Conservation (phyloP, 2,888 invertebrate species). For the Lepidocyrtoides sp. region DNA sequence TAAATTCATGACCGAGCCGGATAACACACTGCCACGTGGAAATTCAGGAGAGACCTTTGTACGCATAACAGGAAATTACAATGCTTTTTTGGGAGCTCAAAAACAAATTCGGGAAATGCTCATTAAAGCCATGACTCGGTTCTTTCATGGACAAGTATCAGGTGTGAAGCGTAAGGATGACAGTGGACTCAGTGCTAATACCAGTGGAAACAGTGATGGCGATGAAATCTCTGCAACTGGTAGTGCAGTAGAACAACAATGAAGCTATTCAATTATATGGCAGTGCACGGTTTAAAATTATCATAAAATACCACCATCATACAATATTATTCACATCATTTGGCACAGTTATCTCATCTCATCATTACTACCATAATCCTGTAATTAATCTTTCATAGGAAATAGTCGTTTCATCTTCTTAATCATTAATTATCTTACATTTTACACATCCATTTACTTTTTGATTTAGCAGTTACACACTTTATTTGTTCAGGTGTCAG, state of each 20-base stretch:
- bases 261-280: too few species aligned
- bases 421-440: too few species aligned
- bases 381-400: too few species aligned
- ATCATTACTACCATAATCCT: too few species aligned
- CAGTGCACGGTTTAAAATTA: too few species aligned
- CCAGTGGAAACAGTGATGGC: conserved; percentile 49
- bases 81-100: conserved; percentile 72
- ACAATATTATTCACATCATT: too few species aligned
- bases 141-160: conserved; percentile 51
- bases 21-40: conserved; percentile 51
- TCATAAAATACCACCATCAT: too few species aligned
- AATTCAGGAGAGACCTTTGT: conserved; percentile 68
- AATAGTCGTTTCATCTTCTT: too few species aligned
- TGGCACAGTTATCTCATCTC: too few species aligned
- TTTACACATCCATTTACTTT: too few species aligned
- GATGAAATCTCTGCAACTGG: conserved; percentile 23
- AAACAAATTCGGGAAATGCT: conserved; percentile 73
- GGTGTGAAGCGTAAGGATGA: conserved; percentile 17
- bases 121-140: conserved; percentile 65
- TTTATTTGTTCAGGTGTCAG: too few species aligned
- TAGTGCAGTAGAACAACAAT: not conserved
- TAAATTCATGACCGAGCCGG: conserved; percentile 76
- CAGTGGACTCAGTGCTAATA: conserved; percentile 9
- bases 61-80: conserved; percentile 72
- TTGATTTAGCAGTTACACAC: too few species aligned